Percentiles rank a stretch among this genome's conserved stretches.
Evolutionary conservation across 1,140 invertebrate genomes (phyloP).

Genomic region (Papilio helenus): DNA sequence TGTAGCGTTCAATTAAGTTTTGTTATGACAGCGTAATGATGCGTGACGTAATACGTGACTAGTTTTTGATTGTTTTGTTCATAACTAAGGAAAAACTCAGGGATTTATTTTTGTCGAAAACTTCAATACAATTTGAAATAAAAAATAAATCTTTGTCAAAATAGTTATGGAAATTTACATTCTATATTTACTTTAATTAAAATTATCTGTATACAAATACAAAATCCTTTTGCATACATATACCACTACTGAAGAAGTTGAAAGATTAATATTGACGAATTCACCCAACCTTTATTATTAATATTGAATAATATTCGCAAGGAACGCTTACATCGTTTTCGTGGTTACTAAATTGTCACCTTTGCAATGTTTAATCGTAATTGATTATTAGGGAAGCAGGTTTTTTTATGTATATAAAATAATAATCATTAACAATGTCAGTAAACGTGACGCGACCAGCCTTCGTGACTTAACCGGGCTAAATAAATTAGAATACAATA

Average conservation of each 20-base stretch:
- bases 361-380: neutral
- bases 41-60: slow-evolving; percentile 28
- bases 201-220: too few relatives aligned
- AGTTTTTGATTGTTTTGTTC: neutral
- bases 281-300: too few relatives aligned
- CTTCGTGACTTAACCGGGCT: slow-evolving; percentile 68
- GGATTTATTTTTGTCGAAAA: neutral
- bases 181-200: too few relatives aligned
- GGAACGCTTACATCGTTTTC: neutral
- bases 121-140: neutral
- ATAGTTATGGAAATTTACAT: too few relatives aligned
- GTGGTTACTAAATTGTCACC: neutral
- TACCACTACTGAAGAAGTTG: too few relatives aligned
- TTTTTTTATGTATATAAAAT: slow-evolving; percentile 28
- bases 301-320: neutral
- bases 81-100: neutral
- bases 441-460: slow-evolving; percentile 68
- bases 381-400: slow-evolving; percentile 34
- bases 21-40: slow-evolving; percentile 27
- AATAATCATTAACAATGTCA: slow-evolving; percentile 50
- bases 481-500: slow-evolving; percentile 78
- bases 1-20: slow-evolving; percentile 23
- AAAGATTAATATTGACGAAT: too few relatives aligned
- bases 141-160: neutral
- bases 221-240: too few relatives aligned